These are phyloP conservation scores for rat (Rattus norvegicus) DNA, from an alignment of 2,113 vertebrate species.

Conservation along the genomic window DNA sequence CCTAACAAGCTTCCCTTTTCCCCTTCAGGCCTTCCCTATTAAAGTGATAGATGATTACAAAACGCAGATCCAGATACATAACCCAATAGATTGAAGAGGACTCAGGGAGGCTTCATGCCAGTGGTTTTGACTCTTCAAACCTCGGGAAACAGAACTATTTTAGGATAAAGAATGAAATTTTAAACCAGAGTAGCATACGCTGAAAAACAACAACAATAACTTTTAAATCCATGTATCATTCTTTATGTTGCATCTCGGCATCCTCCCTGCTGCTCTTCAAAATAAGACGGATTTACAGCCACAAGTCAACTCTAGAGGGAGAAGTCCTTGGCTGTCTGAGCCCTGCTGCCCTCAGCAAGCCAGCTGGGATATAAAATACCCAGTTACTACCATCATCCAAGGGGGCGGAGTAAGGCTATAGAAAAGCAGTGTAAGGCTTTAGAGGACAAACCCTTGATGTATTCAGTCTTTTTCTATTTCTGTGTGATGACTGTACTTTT, in stretches of 20 bases:
- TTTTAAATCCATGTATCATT: not conserved
- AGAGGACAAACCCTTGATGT: not conserved
- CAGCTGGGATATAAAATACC: slow-evolving; percentile 28
- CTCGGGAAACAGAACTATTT: slow-evolving; percentile 59
- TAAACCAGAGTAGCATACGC: not conserved
- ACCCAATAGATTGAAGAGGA: slow-evolving; percentile 38
- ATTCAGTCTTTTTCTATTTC: not conserved
- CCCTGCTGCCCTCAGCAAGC: not conserved
- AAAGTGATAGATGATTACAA: slow-evolving; percentile 76
- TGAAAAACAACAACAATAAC: not conserved
- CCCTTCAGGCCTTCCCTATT: slow-evolving; percentile 65
- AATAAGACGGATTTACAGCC: not conserved
- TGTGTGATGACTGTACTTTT: not conserved
- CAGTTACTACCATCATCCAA: not conserved
- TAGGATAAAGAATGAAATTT: slow-evolving; percentile 49
- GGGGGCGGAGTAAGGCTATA: not conserved
- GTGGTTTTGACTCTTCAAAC: slow-evolving; percentile 61
- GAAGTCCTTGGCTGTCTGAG: slow-evolving; percentile 27
- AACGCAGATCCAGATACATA: slow-evolving; percentile 55
- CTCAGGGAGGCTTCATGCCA: slow-evolving; percentile 9
- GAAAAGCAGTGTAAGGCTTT: not conserved
- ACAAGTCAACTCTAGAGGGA: not conserved
- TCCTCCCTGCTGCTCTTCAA: not conserved
- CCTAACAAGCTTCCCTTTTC: slow-evolving; percentile 62
- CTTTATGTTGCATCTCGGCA: slow-evolving; percentile 10